Percentiles rank a stretch among this genome's conserved stretches.
Conservation (phyloP, 2,113 vertebrate genomes). For the Toxostoma redivivum region DNA sequence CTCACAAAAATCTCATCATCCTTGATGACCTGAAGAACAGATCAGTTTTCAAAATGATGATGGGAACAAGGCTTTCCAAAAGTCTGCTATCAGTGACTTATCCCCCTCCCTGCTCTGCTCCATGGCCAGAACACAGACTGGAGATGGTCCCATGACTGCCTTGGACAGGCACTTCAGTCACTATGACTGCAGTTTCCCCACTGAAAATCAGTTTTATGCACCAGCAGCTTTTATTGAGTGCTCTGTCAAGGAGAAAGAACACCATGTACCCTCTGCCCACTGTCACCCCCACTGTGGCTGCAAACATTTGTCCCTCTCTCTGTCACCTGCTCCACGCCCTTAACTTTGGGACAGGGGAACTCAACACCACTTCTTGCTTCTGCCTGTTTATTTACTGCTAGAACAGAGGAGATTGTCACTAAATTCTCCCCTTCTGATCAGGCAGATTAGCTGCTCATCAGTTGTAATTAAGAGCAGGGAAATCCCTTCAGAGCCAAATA, state of each 20-base stretch:
- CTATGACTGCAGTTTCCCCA: background rate
- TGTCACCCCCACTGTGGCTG: background rate
- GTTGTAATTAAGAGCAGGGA: background rate
- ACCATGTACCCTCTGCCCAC: background rate
- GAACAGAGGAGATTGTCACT: background rate
- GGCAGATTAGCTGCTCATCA: background rate
- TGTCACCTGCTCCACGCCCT: background rate
- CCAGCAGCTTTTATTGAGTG: background rate
- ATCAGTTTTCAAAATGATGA: background rate
- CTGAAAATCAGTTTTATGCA: background rate
- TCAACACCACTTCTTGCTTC: background rate
- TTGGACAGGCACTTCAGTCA: background rate
- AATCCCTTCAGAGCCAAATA: background rate
- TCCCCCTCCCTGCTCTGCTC: background rate
- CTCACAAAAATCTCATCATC: background rate
- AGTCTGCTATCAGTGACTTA: background rate
- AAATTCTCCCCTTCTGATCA: background rate
- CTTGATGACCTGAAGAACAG: background rate
- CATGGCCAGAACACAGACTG: background rate
- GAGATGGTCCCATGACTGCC: background rate
- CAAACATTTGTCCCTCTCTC: background rate
- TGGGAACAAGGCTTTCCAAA: rapidly evolving
- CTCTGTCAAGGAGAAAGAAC: background rate
- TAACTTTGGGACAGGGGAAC: background rate
- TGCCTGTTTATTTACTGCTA: background rate